Evolutionary conservation across 2,797 vertebrate species (phyloP).

Genomic region (Sandelia bainsii): DNA sequence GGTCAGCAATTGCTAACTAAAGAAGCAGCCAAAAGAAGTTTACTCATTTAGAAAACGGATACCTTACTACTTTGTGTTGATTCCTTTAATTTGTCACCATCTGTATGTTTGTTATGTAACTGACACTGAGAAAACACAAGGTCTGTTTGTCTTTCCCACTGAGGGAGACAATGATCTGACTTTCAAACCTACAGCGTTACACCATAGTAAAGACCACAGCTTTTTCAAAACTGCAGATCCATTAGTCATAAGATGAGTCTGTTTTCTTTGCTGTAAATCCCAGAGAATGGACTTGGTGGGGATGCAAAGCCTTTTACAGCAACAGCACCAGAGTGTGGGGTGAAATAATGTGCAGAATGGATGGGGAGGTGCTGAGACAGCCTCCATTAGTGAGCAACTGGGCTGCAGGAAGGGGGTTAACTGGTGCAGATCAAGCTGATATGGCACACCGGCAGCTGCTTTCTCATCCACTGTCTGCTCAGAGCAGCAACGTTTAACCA

Average conservation of each 20-base stretch:
- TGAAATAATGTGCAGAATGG: constrained; percentile 7
- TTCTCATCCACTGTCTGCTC: constrained; percentile 43
- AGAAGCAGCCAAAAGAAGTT: too few species aligned
- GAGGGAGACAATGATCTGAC: background rate
- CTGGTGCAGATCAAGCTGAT: constrained; percentile 64
- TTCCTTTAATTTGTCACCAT: too few species aligned
- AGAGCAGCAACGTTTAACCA: background rate
- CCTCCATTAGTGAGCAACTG: constrained; percentile 42
- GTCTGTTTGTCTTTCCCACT: too few species aligned
- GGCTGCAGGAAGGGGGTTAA: constrained; percentile 55
- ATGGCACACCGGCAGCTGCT: constrained; percentile 49
- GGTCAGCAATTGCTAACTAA: too few species aligned
- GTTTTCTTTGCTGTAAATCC: background rate
- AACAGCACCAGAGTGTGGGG: constrained; percentile 8
- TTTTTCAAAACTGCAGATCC: background rate
- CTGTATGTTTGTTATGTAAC: too few species aligned
- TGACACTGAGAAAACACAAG: too few species aligned
- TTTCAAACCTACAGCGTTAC: background rate
- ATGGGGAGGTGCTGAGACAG: constrained; percentile 33
- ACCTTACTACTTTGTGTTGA: too few species aligned
- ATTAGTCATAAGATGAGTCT: background rate
- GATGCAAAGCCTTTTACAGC: background rate
- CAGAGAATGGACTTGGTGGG: background rate
- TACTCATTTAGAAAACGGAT: too few species aligned
- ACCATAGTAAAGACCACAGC: background rate